phyloP scores from a whole-genome alignment of 2,797 vertebrate species.

The Sternotherus odoratus region DNA sequence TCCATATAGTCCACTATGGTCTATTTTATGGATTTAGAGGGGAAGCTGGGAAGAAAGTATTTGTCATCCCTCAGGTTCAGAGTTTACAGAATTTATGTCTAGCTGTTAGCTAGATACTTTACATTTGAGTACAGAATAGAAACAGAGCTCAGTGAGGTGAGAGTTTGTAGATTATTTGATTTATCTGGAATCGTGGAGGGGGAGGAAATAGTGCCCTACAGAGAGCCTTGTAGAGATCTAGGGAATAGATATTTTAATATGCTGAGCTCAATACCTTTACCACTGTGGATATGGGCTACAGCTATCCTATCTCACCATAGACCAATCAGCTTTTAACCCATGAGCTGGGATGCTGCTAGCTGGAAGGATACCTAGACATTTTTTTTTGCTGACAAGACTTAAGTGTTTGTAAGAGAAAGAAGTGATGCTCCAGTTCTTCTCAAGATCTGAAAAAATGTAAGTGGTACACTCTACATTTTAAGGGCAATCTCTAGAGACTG shows the following conservation, averaged over 20 bases:
- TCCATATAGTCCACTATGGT: too few relatives aligned
- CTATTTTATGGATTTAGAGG: not conserved
- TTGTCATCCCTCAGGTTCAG: not conserved
- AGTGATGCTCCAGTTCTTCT: not conserved
- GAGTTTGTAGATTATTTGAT: too few relatives aligned
- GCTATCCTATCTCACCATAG: too few relatives aligned
- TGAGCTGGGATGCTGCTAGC: not conserved
- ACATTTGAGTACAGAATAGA: not conserved
- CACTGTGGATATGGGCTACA: not conserved
- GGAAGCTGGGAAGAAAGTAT: not conserved
- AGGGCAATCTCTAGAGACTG: not conserved
- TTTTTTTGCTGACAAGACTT: not conserved
- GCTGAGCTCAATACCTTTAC: too few relatives aligned
- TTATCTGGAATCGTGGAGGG: not conserved
- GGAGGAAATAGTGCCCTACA: not conserved
- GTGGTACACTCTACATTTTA: not conserved
- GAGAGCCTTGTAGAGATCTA: not conserved
- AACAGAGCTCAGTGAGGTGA: not conserved
- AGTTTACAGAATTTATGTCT: not conserved
- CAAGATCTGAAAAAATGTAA: not conserved
- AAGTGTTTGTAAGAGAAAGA: not conserved
- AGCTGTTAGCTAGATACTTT: not conserved
- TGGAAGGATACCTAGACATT: not conserved
- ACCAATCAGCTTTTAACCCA: not conserved
- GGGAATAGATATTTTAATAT: too few relatives aligned